These are phyloP conservation scores for Loripinus fragilis DNA, from an alignment of 2,888 invertebrate genomes.

Conservation along the genomic window DNA sequence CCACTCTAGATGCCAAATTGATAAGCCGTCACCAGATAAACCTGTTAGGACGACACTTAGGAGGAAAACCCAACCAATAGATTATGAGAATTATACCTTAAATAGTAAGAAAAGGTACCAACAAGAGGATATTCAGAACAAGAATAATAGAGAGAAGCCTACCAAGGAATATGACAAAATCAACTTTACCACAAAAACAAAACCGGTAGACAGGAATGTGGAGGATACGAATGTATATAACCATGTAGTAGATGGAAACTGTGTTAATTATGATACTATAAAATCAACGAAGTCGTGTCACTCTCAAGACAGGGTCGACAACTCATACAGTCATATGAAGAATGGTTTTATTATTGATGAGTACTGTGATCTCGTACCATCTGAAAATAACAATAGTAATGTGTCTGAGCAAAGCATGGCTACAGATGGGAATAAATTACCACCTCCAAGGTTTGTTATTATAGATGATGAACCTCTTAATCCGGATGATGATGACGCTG, in stretches of 20 bases:
- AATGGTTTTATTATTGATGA: not conserved
- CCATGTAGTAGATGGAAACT: not conserved
- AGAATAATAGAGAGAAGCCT: not conserved
- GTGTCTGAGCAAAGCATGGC: no score
- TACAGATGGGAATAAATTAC: no score
- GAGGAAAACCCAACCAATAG: not conserved
- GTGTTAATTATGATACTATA: not conserved
- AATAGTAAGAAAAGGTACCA: not conserved
- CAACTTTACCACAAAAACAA: not conserved
- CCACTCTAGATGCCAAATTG: not conserved
- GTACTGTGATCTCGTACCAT: not conserved
- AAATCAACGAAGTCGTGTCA: not conserved
- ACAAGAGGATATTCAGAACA: no score
- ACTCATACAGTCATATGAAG: conserved; percentile 2
- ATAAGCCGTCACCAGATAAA: not conserved
- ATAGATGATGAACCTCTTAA: no score
- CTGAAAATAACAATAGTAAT: no score
- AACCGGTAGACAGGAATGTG: no score
- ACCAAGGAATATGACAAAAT: not conserved
- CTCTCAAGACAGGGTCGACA: not conserved
- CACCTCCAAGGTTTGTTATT: no score
- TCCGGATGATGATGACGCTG: no score
- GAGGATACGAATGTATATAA: not conserved
- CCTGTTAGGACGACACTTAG: not conserved
- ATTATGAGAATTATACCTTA: not conserved